A percentile compares a stretch with the other conserved stretches of the same genome.
Conservation (phyloP, 2,888 invertebrate species). For the Aethes cnicana region DNA sequence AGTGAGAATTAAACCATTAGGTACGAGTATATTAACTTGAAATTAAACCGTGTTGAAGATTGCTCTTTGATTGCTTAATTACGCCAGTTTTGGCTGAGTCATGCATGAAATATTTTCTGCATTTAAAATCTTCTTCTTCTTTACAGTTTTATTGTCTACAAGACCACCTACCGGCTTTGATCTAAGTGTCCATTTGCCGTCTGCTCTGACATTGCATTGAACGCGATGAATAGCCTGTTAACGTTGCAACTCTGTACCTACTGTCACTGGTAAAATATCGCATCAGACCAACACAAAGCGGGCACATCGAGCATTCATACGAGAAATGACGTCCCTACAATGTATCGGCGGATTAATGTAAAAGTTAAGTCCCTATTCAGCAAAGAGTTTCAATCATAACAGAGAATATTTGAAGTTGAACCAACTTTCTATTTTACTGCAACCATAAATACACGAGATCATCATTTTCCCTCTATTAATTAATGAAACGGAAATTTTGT, state of each 20-base stretch:
- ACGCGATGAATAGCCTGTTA: slow-evolving; percentile 69
- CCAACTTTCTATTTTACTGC: slow-evolving; percentile 2
- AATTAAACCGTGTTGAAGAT: too few relatives aligned
- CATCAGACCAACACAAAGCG: slow-evolving; percentile 40
- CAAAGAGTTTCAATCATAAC: slow-evolving; percentile 14
- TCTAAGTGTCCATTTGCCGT: slow-evolving; percentile 49
- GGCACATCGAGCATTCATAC: slow-evolving; percentile 27
- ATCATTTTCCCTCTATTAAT: slow-evolving; percentile 3
- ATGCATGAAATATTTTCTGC: too few relatives aligned
- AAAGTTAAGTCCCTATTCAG: slow-evolving; percentile 12
- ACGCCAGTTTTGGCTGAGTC: too few relatives aligned
- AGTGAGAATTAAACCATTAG: too few relatives aligned
- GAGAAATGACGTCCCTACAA: slow-evolving; percentile 21
- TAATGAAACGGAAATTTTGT: slow-evolving; percentile 5
- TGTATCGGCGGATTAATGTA: slow-evolving; percentile 20
- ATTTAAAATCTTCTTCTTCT: slow-evolving; percentile 8
- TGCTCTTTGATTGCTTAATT: too few relatives aligned
- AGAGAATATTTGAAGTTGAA: background rate
- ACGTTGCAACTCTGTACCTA: slow-evolving; percentile 45
- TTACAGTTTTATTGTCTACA: background rate
- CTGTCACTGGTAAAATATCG: slow-evolving; percentile 53
- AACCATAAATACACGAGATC: background rate
- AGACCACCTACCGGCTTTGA: slow-evolving; percentile 36
- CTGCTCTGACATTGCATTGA: slow-evolving; percentile 55
- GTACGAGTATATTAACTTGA: too few relatives aligned